A percentile compares a stretch with the other conserved stretches of the same genome.
Conservation (phyloP, 2,113 vertebrate genomes). For the Noturus placidus region DNA sequence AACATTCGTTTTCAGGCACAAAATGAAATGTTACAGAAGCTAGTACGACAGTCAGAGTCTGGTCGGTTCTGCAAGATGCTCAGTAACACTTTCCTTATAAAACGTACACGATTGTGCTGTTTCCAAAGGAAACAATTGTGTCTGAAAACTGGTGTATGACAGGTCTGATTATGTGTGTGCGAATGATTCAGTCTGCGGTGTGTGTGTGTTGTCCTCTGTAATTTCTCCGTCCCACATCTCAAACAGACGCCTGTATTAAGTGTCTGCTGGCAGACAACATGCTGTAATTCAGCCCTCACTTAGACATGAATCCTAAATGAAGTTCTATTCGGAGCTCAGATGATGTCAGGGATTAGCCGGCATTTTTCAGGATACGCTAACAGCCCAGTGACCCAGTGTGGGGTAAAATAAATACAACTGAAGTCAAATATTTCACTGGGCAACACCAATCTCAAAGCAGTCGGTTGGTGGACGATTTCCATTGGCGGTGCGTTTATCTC, state of each 20-base stretch:
- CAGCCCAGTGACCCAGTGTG: not conserved
- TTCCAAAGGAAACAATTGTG: not conserved
- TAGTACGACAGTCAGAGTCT: too few species aligned
- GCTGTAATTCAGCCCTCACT: slow-evolving; percentile 21
- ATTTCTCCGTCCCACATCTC: not conserved
- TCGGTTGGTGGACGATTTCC: not conserved
- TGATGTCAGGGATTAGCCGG: slow-evolving; percentile 18
- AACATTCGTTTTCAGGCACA: too few species aligned
- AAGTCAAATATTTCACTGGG: not conserved
- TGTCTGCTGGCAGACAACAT: not conserved
- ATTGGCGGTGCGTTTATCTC: not conserved
- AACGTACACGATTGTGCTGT: not conserved
- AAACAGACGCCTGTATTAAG: not conserved
- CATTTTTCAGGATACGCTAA: not conserved
- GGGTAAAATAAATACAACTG: not conserved
- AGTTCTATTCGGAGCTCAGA: slow-evolving; percentile 25
- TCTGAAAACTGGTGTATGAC: not conserved
- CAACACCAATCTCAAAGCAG: not conserved
- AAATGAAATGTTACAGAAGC: too few species aligned
- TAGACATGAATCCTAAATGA: slow-evolving; percentile 28
- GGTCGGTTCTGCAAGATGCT: too few species aligned
- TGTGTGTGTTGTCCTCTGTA: not conserved
- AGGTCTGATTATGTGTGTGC: not conserved
- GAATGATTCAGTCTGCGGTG: not conserved
- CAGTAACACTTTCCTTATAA: too few species aligned